Percentiles rank a stretch among this genome's conserved stretches.
Conservation (phyloP, 2,113 vertebrate genomes). For the Microcebus griseorufus region DNA sequence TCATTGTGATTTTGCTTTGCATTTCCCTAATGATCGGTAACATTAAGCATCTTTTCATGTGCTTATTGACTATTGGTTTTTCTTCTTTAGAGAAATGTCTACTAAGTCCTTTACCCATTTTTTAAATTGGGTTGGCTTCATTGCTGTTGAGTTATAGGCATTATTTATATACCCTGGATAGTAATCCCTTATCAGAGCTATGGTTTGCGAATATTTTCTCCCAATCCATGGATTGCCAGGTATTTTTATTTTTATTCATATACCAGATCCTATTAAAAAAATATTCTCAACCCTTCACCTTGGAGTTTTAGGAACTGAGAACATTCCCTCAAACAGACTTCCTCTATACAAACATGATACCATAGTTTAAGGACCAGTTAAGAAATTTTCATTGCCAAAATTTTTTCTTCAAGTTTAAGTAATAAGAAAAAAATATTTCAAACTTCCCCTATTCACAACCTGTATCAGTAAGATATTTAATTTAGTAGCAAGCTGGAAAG, state of each 20-base stretch:
- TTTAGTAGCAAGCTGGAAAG: conserved; percentile 54
- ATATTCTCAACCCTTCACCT: neutral
- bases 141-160: neutral
- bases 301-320: conserved; percentile 31
- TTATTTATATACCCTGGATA: conserved; percentile 22
- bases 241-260: conserved; percentile 41
- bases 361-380: conserved; percentile 7
- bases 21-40: conserved; percentile 4
- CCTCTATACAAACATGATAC: neutral
- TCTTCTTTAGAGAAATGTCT: conserved; percentile 37
- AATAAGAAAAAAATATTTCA: conserved; percentile 23
- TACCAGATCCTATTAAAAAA: conserved; percentile 18
- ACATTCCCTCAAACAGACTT: neutral
- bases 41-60: neutral
- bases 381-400: conserved; percentile 30
- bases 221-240: conserved; percentile 3
- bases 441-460: neutral
- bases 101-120: neutral
- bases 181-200: neutral
- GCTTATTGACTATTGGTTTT: neutral
- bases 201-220: conserved; percentile 27
- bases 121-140: neutral
- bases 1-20: neutral
- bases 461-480: conserved; percentile 48
- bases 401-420: conserved; percentile 41